Base-by-base conservation (phyloP, 2,113 vertebrate genomes). In the Castor canadensis region DNA sequence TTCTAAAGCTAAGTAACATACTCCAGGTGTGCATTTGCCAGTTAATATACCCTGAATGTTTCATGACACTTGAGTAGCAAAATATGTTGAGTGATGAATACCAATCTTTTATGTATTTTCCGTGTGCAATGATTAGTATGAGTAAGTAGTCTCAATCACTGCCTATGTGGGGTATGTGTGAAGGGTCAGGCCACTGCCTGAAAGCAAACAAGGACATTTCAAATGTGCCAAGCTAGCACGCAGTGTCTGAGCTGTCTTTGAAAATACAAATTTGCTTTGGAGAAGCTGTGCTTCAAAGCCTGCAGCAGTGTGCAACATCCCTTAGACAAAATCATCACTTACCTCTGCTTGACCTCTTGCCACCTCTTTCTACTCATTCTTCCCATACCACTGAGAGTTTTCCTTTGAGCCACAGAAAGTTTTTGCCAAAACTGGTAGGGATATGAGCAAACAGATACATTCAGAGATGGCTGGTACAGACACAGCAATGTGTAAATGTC, bases 1-100 rank as follows among this genome's bases (percentile, higher is more conserved):
- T 98, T 97, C 93, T 96, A 96, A 98, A 97, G 88, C 93, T 94
- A 97, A 97, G 95, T 95, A 97, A 98, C 91, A 96, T 95, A 94
- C 89, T 96, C 93, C 97, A 98, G 96, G 96, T 98, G 97, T 96
- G 94, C 95, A 97, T 97, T 89, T 97, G 92, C 94, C 88, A 96
- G 92, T 95, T 97, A 98, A 97, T 97, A 95, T 73, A 96, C 89
- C 76, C 96, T 95, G 92, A 97, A 96, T 97, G 97, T 96, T 98
- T 97, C 91, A 97, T 96, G 96, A 97, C 91, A 96, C 96, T 96
- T 81, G 91, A 98, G 85, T 69, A 94, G 93, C 79, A 97, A 97
- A 97, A 97, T 93, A 97, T 83, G 97, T 54, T 95, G 91, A 95
- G 69, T 91, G 80, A 98, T 97, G 96, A 97, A 94, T 96, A 95